A percentile compares a stretch with the other conserved stretches of the same genome.
Conservation (phyloP, 2,113 vertebrate genomes). For the Numenius arquata region DNA sequence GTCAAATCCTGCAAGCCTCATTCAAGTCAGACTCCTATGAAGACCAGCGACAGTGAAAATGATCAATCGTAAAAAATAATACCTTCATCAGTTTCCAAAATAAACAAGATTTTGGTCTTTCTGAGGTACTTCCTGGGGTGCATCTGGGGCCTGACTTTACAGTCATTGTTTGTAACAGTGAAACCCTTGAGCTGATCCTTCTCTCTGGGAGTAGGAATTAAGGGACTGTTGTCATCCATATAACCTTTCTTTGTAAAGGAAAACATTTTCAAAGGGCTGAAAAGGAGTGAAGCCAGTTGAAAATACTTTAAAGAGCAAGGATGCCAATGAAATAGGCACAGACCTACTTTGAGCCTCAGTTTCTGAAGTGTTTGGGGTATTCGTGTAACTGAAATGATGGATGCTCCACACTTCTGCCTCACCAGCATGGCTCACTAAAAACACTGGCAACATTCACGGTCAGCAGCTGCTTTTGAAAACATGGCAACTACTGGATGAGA, state of each 20-base stretch:
- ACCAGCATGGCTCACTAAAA: accelerated
- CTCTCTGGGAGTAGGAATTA: background rate
- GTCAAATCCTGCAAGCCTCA: background rate
- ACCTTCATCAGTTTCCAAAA: background rate
- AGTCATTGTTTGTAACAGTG: background rate
- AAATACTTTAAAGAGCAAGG: background rate
- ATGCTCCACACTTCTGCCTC: background rate
- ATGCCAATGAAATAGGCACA: background rate
- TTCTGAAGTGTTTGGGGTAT: background rate
- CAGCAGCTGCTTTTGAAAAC: background rate
- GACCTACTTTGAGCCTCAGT: background rate
- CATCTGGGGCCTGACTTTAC: background rate
- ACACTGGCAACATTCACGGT: background rate
- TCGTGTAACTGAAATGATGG: background rate
- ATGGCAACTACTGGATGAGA: background rate
- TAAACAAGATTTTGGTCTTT: background rate
- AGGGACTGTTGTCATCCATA: background rate
- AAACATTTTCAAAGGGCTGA: slow-evolving; percentile 1
- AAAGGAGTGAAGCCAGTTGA: background rate
- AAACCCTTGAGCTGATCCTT: background rate
- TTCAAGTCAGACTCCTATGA: background rate
- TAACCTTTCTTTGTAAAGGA: background rate
- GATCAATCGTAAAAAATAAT: background rate
- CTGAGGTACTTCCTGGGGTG: background rate
- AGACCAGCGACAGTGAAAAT: background rate